phyloP scores from a whole-genome alignment of 1,140 invertebrate genomes.

The Drosophila pallidifrons region DNA sequence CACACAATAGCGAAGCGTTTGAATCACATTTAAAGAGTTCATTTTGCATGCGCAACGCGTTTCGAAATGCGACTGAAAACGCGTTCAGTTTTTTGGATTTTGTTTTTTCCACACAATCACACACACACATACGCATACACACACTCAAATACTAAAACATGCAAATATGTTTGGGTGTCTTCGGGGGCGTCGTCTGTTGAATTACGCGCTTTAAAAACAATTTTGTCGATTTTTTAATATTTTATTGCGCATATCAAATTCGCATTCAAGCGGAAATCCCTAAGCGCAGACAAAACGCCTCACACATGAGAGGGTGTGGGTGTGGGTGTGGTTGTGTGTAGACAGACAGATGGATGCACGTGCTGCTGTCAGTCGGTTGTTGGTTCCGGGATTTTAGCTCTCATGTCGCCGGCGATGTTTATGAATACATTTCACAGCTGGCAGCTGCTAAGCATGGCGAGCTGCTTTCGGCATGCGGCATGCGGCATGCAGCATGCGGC shows the following conservation, averaged over 20 bases:
- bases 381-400: constrained; percentile 64
- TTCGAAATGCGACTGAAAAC: constrained; percentile 53
- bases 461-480: constrained; percentile 5
- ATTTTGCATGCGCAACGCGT: constrained; percentile 73
- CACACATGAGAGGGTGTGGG: constrained; percentile 13
- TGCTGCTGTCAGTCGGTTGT: constrained; percentile 79
- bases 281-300: constrained; percentile 73
- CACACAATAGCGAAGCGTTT: constrained; percentile 8
- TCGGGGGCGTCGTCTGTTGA: constrained; percentile 57
- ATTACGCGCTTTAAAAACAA: constrained; percentile 83
- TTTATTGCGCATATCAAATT: constrained; percentile 83
- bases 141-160: constrained; percentile 3
- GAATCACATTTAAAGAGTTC: constrained; percentile 76
- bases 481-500: constrained; percentile 8
- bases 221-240: constrained; percentile 81
- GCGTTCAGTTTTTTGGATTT: constrained; percentile 58
- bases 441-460: constrained; percentile 2
- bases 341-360: constrained; percentile 66
- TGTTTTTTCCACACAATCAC: constrained; percentile 35
- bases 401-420: constrained; percentile 74
- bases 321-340: not conserved
- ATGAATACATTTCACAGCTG: constrained; percentile 73
- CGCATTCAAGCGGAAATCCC: constrained; percentile 81
- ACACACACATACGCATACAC: constrained; percentile 21
- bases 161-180: constrained; percentile 6